Conservation (phyloP, 2,888 invertebrate species). For the Plemyria rubiginata region DNA sequence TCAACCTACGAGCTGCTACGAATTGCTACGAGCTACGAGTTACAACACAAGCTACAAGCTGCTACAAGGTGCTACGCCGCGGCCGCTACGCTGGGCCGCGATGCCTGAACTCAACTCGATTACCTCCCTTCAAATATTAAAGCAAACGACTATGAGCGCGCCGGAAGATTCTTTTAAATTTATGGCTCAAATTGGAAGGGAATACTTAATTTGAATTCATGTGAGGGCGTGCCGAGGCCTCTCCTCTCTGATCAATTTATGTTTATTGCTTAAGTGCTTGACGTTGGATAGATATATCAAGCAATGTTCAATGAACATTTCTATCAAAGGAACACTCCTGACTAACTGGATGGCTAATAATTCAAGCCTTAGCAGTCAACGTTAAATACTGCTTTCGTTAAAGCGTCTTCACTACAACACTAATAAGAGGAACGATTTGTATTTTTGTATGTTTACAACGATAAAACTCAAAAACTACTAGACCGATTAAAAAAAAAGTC, state of each 20-base stretch:
- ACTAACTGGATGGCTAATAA: too few species aligned
- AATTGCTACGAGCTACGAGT: background rate
- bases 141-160: slow-evolving; percentile 36
- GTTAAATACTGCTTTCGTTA: too few species aligned
- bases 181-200: slow-evolving; percentile 31
- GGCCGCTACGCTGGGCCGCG: background rate
- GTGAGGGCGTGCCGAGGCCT: background rate
- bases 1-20: too few species aligned
- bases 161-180: slow-evolving; percentile 34
- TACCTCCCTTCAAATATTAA: slow-evolving; percentile 41
- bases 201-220: slow-evolving; percentile 34
- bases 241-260: background rate
- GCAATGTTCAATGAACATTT: background rate
- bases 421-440: too few species aligned
- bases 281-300: background rate
- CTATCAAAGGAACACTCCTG: background rate
- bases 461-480: too few species aligned
- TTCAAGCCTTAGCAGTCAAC: too few species aligned
- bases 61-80: background rate
- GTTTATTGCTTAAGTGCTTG: background rate
- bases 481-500: too few species aligned
- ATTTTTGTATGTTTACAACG: too few species aligned
- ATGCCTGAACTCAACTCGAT: slow-evolving; percentile 35
- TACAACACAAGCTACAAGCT: background rate
- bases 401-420: too few species aligned